phyloP scores from a whole-genome alignment of 2,113 vertebrate genomes.

The Calonectris borealis region DNA sequence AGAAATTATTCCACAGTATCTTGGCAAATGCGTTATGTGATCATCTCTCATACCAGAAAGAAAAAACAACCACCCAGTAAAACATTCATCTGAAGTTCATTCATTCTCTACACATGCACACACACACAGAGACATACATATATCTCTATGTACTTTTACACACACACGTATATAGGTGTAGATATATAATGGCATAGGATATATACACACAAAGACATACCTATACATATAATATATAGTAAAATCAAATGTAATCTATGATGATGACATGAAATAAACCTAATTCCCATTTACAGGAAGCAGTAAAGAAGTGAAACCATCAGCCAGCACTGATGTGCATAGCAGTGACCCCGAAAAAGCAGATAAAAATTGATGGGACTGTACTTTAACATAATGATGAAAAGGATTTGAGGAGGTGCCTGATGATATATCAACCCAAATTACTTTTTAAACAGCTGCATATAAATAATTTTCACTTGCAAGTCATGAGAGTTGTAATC shows the following conservation, averaged over 20 bases:
- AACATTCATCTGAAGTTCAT: not conserved
- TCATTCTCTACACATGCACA: not conserved
- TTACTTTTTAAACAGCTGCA: not conserved
- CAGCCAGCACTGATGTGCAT: not conserved
- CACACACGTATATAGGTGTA: accelerated
- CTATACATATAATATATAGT: not conserved
- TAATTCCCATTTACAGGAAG: not conserved
- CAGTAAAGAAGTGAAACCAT: not conserved
- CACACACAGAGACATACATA: not conserved
- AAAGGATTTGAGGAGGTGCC: not conserved
- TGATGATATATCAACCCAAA: not conserved
- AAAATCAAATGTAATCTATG: not conserved
- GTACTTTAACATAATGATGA: not conserved
- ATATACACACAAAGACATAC: not conserved
- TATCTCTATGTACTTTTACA: not conserved
- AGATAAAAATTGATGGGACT: not conserved
- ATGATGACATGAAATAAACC: not conserved
- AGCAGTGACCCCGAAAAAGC: not conserved
- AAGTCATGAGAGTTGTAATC: not conserved
- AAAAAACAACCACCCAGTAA: not conserved
- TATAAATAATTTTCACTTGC: not conserved
- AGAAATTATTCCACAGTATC: not conserved
- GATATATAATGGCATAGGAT: not conserved
- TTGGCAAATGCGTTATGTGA: not conserved
- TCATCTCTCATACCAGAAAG: not conserved